Conservation (phyloP, 2,888 invertebrate genomes). For the Hermaeophaga mercurialis region DNA sequence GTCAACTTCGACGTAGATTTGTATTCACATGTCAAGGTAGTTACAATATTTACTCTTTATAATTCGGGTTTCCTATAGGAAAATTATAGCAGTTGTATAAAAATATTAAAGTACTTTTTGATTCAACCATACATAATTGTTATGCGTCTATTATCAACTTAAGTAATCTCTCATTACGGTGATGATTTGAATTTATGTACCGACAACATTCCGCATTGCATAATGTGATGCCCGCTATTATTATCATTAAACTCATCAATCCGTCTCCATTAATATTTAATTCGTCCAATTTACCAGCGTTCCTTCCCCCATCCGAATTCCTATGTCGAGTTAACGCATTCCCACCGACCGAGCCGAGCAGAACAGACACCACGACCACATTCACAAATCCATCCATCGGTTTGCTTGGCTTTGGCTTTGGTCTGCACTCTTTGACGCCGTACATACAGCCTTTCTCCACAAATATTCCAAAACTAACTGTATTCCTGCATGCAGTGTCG, state of each 20-base stretch:
- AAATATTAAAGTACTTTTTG: no score
- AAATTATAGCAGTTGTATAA: no score
- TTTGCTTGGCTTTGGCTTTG: constrained; percentile 4
- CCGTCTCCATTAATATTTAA: constrained; percentile 6
- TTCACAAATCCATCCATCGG: constrained; percentile 13
- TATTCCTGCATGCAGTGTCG: background rate
- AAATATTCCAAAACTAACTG: constrained; percentile 20
- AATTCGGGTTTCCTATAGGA: no score
- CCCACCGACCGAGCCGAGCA: constrained; percentile 13
- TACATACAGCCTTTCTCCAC: constrained; percentile 16
- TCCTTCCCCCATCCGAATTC: constrained; percentile 24
- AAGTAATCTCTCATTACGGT: background rate
- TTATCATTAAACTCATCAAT: constrained; percentile 6
- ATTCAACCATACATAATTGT: no score
- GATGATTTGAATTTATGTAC: background rate
- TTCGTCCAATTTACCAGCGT: constrained; percentile 22
- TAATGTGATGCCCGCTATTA: background rate
- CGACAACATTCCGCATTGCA: background rate
- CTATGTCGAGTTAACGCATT: constrained; percentile 20
- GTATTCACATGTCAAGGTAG: no score
- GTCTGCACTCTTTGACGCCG: constrained; percentile 8
- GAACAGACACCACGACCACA: constrained; percentile 2
- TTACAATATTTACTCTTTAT: no score
- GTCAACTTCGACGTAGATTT: no score
- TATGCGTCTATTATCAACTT: background rate